A percentile compares a stretch with the other conserved stretches of the same genome.
These are phyloP conservation scores for Podotricha telesiphe DNA, from an alignment of 2,888 invertebrate genomes.

Conservation along the genomic window DNA sequence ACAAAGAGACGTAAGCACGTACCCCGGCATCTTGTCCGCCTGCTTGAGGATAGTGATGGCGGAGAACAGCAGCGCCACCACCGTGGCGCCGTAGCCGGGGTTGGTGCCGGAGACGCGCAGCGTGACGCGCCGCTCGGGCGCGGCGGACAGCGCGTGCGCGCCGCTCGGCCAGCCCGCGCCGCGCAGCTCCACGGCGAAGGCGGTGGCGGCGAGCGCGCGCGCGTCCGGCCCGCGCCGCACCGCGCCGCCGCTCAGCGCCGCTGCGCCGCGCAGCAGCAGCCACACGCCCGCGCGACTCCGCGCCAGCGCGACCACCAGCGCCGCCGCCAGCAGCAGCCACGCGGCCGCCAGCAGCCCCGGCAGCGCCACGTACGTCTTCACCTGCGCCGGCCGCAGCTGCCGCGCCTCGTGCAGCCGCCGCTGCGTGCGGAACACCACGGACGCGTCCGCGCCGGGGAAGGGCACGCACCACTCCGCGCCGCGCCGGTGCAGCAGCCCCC, in stretches of 20 bases:
- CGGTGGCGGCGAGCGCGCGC: slow-evolving; percentile 82
- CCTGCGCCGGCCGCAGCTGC: too few species aligned
- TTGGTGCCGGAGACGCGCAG: slow-evolving; percentile 84
- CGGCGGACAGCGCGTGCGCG: slow-evolving; percentile 50
- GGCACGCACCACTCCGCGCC: too few species aligned
- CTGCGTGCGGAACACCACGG: too few species aligned
- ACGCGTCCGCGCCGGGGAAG: too few species aligned
- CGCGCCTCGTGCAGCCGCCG: too few species aligned
- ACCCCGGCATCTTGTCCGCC: slow-evolving; percentile 89
- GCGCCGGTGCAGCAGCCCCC: too few species aligned
- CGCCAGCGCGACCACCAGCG: slow-evolving; percentile 63
- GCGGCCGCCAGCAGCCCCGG: slow-evolving; percentile 67
- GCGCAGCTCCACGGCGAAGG: slow-evolving; percentile 87
- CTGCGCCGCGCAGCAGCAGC: slow-evolving; percentile 57
- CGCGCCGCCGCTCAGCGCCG: slow-evolving; percentile 88
- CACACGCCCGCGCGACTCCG: slow-evolving; percentile 51
- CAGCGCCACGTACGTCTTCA: slow-evolving; percentile 88
- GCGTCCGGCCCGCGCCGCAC: slow-evolving; percentile 87
- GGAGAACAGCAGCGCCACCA: slow-evolving; percentile 87
- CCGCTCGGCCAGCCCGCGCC: slow-evolving; percentile 90
- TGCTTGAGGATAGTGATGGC: slow-evolving; percentile 91
- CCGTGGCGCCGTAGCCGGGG: slow-evolving; percentile 93
- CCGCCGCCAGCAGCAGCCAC: slow-evolving; percentile 82
- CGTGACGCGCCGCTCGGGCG: too few species aligned
- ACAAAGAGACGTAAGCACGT: slow-evolving; percentile 30